phyloP scores from a whole-genome alignment of 2,113 vertebrate genomes.

The Prunella fulvescens region DNA sequence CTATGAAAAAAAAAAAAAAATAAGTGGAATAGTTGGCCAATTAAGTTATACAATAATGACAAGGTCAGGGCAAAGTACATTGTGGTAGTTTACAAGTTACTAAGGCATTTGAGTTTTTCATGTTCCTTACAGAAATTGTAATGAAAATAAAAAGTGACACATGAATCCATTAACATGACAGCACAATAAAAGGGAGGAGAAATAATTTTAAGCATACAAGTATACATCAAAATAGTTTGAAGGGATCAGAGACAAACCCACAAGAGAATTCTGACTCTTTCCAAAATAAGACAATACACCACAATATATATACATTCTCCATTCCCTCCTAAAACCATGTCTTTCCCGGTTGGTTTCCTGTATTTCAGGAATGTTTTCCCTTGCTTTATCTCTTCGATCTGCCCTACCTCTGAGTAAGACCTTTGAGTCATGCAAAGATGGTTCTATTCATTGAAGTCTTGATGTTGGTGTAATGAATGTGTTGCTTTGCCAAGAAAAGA shows the following conservation, averaged over 20 bases:
- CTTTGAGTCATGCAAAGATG: neutral
- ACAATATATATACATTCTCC: neutral
- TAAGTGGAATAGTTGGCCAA: conserved; percentile 32
- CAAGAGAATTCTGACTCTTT: neutral
- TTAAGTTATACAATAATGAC: conserved; percentile 46
- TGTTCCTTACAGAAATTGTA: conserved; percentile 40
- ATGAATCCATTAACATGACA: conserved; percentile 36
- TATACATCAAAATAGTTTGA: conserved; percentile 43
- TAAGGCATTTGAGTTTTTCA: conserved; percentile 14
- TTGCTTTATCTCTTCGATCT: neutral
- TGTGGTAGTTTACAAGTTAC: conserved; percentile 51
- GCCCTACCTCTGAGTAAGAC: neutral
- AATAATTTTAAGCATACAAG: conserved; percentile 11
- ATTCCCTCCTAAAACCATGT: neutral
- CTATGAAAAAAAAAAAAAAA: conserved; percentile 37
- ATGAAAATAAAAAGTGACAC: conserved; percentile 50
- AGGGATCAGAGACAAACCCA: conserved; percentile 10
- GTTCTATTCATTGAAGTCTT: conserved; percentile 1
- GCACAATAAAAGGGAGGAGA: conserved; percentile 25
- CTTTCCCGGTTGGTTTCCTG: neutral
- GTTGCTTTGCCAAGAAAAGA: conserved; percentile 39
- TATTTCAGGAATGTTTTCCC: neutral
- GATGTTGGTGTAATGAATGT: neutral
- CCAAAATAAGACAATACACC: neutral
- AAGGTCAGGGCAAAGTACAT: conserved; percentile 44